These are phyloP conservation scores for Battus philenor DNA, from an alignment of 1,140 invertebrate genomes.

Conservation along the genomic window DNA sequence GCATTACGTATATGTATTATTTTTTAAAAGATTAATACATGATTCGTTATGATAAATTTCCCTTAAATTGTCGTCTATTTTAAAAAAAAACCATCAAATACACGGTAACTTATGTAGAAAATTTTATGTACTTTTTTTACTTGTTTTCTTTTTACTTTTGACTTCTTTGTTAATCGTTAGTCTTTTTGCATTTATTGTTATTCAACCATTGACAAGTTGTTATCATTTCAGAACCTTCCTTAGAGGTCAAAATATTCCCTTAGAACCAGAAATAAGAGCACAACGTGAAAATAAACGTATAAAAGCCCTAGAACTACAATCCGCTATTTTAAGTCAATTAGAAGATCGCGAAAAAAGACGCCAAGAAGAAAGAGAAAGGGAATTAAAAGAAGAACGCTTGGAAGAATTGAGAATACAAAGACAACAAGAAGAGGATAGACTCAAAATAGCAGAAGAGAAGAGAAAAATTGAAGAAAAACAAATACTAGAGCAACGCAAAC, in stretches of 20 bases:
- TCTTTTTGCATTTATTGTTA: slow-evolving; percentile 16
- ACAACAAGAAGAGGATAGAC: slow-evolving; percentile 80
- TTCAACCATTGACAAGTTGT: no score
- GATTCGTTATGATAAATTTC: no score
- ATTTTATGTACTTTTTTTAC: no score
- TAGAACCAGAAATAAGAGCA: slow-evolving; percentile 80
- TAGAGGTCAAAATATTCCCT: slow-evolving; percentile 83
- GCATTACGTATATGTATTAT: no score
- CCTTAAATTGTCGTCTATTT: no score
- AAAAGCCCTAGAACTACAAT: slow-evolving; percentile 83
- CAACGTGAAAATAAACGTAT: slow-evolving; percentile 82
- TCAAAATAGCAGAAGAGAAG: slow-evolving; percentile 78
- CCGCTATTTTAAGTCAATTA: slow-evolving; percentile 83
- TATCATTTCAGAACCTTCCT: slow-evolving; percentile 78
- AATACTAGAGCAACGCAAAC: slow-evolving; percentile 76
- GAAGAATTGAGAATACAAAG: slow-evolving; percentile 81
- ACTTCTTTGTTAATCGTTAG: no score
- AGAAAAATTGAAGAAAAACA: slow-evolving; percentile 78
- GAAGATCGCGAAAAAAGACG: slow-evolving; percentile 81
- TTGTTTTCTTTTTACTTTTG: no score
- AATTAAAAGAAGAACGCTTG: slow-evolving; percentile 79
- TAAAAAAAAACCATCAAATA: no score
- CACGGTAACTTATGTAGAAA: no score
- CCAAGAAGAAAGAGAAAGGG: slow-evolving; percentile 79
- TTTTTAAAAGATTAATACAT: no score